Percentiles rank a stretch among this genome's conserved stretches.
phyloP scores from a whole-genome alignment of 2,113 vertebrate species.

The Manacus vitellinus region DNA sequence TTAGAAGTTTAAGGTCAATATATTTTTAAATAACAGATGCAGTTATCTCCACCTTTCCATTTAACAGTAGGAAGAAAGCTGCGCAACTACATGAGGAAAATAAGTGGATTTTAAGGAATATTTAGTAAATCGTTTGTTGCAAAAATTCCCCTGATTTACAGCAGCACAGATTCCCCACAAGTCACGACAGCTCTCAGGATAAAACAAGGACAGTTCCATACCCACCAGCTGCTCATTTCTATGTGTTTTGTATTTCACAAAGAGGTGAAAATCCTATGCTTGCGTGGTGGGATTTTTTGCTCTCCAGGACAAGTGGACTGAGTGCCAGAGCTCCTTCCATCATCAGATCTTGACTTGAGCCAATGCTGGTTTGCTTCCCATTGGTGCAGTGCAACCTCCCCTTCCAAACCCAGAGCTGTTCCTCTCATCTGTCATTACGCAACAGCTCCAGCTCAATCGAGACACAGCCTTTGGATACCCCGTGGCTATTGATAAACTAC shows the following conservation, averaged over 20 bases:
- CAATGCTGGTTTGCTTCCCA: not conserved
- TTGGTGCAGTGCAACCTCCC: not conserved
- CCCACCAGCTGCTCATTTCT: not conserved
- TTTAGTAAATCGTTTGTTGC: not conserved
- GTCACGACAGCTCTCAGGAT: not conserved
- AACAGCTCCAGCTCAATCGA: not conserved
- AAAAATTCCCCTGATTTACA: not conserved
- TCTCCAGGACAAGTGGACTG: too few relatives aligned
- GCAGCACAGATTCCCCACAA: not conserved
- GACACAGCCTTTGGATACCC: not conserved
- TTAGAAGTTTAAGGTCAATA: not conserved
- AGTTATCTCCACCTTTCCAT: not conserved
- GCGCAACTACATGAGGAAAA: not conserved
- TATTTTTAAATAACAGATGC: conserved; percentile 31
- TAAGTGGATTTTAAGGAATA: not conserved
- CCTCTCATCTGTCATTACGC: not conserved
- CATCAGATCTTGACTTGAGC: not conserved
- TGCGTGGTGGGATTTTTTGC: not conserved
- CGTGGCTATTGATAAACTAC: not conserved
- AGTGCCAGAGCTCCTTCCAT: not conserved
- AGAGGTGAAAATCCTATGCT: not conserved
- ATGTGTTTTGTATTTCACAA: not conserved
- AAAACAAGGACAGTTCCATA: not conserved
- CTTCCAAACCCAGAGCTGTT: not conserved
- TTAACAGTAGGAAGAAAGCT: not conserved